Base-by-base conservation (phyloP, 2,888 invertebrate genomes). In the Metopia argyrocephala region DNA sequence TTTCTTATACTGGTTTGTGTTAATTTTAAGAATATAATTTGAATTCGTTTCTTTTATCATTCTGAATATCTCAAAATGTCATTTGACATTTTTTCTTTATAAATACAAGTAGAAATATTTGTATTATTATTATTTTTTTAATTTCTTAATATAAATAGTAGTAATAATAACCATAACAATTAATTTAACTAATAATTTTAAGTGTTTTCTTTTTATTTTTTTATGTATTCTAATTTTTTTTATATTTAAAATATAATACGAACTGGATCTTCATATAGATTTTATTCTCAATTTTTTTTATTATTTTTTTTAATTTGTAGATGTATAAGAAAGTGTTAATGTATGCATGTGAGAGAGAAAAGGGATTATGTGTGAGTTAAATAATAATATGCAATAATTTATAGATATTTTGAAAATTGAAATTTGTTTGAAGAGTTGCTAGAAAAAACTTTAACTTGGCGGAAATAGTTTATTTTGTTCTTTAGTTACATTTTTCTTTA, bases 91-190 rank as follows among this genome's bases (percentile, higher is more conserved):
- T 23, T 57, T 79, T 23, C 12, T 68, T 66, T 66, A 20, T 23
- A 57, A 18, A 21, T 27, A 56, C 18, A 48, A 25, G 15, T 70
- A 18, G 38, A 5, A 48, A 68, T 69, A 50, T 25, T 52, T 57
- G 57, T 62, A 52, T 54, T 50, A 31, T 50, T 21, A 54, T 54
- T 54, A 45, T n/a, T 70, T 66, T 25, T 7, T 7, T 54, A 45
- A 57, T 28, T 31, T 68, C 25, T 21, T 65, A 61, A 69, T 68
- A 23, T 76, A 68, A 50, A 62, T 76, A 68, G 46, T 73, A 76
- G 27, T 68, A 76, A 76, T 76, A 69, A 80, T 80, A 76, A 80
- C 73, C 59, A 69, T 80, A 76, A 80, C 80, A 80, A 76, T 79
- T 61, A 79, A 70, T 80, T 80, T 69, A 76, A 80, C 76, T 80